Evolutionary conservation across 2,888 invertebrate species (phyloP), one percentile per base, ranked within the genome.

Genomic region (Hybos culiciformis): DNA sequence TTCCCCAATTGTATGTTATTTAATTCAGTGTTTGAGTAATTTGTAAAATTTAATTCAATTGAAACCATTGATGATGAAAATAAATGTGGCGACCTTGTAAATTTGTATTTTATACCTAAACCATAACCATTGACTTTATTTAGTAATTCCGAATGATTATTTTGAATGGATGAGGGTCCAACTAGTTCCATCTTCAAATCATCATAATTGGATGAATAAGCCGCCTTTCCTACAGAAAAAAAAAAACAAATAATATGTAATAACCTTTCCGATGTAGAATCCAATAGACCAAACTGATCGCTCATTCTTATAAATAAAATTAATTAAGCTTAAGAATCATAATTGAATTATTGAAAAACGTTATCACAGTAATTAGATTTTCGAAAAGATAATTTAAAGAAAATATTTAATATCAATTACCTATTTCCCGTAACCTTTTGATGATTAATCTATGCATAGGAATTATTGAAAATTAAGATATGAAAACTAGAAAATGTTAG

Each of bases 61-160:
- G 83, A 83, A 46, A 79, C 77, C 87, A 93, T 87, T 49, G 71
- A 70, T 5, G 79, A 72, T 8, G 88, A 88, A 66, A 79, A 84
- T 41, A 93, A 70, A 62, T 88, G 86, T 14, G 85, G 84, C 31
- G 79, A 73, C 52, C 92, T 75, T 0, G 82, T 76, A 68, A 83
- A 92, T 49, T 83, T 72, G 46, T 73, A 78, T 17, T 69, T 61
- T 4, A 77, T 70, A 44, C 72, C 69, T 41, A 86, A 63, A 0
- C 86, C 86, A 46, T 69, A 78, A 5, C 82, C 80, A 50, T 70
- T 69, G 49, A 86, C 78, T 66, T 81, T 81, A 49, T 82, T 77
- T 9, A 90, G 56, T 43, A 87, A 66, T 63, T 82, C 82, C 26
- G 64, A 61, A 39, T 70, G 67, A 49, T 73, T 74, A 15, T 72